These are phyloP conservation scores for Polypterus bichir DNA, from an alignment of 2,113 vertebrate genomes.

Conservation along the genomic window DNA sequence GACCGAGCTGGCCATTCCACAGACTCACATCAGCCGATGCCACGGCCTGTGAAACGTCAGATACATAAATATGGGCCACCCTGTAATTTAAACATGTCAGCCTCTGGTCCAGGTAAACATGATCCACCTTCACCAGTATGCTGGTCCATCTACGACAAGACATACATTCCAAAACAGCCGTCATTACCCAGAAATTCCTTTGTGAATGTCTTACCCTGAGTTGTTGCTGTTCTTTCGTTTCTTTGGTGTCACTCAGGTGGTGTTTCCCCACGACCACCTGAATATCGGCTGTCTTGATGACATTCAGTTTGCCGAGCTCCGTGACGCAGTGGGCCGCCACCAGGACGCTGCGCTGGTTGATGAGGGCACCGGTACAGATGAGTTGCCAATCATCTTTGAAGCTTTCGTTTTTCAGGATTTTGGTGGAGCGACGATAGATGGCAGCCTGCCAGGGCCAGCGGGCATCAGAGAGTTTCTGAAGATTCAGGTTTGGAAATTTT, in stretches of 20 bases:
- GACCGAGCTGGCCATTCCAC: too few relatives aligned
- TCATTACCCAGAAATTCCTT: not conserved
- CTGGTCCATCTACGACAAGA: not conserved
- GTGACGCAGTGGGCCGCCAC: constrained; percentile 91
- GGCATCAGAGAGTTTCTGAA: constrained; percentile 49
- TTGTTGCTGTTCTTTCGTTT: constrained; percentile 73
- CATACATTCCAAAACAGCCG: not conserved
- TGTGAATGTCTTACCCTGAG: constrained; percentile 56
- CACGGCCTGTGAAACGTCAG: too few relatives aligned
- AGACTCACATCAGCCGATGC: too few relatives aligned
- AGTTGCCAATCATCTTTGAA: constrained; percentile 69
- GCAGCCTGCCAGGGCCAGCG: constrained; percentile 92
- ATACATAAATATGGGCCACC: too few relatives aligned
- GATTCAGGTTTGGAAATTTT: constrained; percentile 65
- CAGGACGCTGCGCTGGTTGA: constrained; percentile 82
- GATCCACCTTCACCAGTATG: too few relatives aligned
- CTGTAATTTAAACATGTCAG: too few relatives aligned
- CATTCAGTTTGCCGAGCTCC: constrained; percentile 68
- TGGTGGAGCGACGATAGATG: constrained; percentile 62
- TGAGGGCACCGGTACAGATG: constrained; percentile 83
- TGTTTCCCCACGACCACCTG: constrained; percentile 84
- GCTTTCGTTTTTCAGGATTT: constrained; percentile 35
- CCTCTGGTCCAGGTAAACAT: too few relatives aligned
- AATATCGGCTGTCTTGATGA: constrained; percentile 67
- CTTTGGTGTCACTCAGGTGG: constrained; percentile 67